phyloP scores from a whole-genome alignment of 1,140 invertebrate genomes.

The Bombus balteatus region DNA sequence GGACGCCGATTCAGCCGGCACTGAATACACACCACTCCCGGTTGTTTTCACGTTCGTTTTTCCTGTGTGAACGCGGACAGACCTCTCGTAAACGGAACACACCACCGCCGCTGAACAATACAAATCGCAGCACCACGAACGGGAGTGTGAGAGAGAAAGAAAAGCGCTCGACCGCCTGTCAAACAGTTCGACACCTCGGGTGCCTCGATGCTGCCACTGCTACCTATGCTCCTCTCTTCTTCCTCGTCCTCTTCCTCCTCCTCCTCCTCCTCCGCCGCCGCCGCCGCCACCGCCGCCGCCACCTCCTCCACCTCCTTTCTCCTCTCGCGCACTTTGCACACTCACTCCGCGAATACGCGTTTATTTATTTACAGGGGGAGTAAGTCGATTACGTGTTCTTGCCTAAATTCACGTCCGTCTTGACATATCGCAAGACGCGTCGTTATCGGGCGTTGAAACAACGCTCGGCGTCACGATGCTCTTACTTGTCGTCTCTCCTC shows the following conservation, averaged over 20 bases:
- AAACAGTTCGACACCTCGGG: conserved; percentile 63
- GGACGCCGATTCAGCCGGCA: conserved; percentile 48
- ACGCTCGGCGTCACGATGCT: conserved; percentile 44
- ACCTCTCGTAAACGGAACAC: conserved; percentile 35
- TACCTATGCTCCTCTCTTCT: conserved; percentile 61
- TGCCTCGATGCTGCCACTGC: conserved; percentile 60
- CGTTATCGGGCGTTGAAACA: conserved; percentile 41
- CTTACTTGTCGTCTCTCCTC: conserved; percentile 22
- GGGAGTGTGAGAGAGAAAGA: conserved; percentile 43
- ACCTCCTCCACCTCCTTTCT: conserved; percentile 56
- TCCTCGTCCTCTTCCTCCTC: conserved; percentile 46
- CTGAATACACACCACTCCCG: conserved; percentile 57
- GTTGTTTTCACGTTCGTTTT: conserved; percentile 47
- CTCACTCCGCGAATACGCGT: conserved; percentile 55
- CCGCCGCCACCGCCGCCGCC: conserved; percentile 15
- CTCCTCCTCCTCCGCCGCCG: conserved; percentile 14
- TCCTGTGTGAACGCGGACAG: conserved; percentile 27
- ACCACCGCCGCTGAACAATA: conserved; percentile 44
- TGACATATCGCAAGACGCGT: conserved; percentile 51
- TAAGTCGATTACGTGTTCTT: conserved; percentile 41
- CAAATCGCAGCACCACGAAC: conserved; percentile 47
- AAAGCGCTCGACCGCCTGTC: conserved; percentile 61
- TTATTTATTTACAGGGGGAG: conserved; percentile 68
- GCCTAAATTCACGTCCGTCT: conserved; percentile 54
- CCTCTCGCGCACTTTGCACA: conserved; percentile 65